A percentile compares a stretch with the other conserved stretches of the same genome.
Evolutionary conservation across 2,888 invertebrate species (phyloP).

Genomic region (Chrysotoxum bicinctum): DNA sequence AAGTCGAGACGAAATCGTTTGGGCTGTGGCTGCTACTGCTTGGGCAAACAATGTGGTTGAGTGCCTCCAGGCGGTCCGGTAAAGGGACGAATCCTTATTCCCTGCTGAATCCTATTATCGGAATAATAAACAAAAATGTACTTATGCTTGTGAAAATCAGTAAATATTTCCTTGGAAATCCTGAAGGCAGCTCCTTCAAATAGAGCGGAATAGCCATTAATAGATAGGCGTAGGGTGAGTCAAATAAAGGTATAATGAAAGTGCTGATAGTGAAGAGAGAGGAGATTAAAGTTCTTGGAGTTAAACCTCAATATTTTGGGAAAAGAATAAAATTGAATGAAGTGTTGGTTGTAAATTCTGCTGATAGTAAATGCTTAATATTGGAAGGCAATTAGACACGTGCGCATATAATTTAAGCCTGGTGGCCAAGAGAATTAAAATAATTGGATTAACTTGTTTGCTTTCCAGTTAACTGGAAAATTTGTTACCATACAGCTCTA

Average conservation of each 20-base stretch:
- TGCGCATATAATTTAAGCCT: constrained; percentile 54
- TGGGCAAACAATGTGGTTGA: constrained; percentile 26
- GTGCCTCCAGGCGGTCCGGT: neutral
- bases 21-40: constrained; percentile 40
- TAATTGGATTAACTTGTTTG: constrained; percentile 8
- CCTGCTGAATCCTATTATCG: constrained; percentile 64
- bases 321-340: constrained; percentile 53
- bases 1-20: constrained; percentile 62
- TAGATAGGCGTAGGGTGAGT: constrained; percentile 37
- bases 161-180: constrained; percentile 57
- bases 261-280: constrained; percentile 66
- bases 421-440: neutral
- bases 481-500: neutral
- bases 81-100: constrained; percentile 37
- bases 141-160: constrained; percentile 68
- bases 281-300: constrained; percentile 31
- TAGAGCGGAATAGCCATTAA: constrained; percentile 53
- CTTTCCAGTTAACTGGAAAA: neutral
- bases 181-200: constrained; percentile 24
- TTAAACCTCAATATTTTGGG: constrained; percentile 1
- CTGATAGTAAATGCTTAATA: constrained; percentile 48
- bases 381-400: constrained; percentile 61
- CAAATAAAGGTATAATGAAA: constrained; percentile 51
- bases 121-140: constrained; percentile 72
- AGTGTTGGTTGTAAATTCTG: constrained; percentile 32